Base-by-base conservation (phyloP, 2,797 vertebrate genomes). In the Neosilurus hyrtlii region DNA sequence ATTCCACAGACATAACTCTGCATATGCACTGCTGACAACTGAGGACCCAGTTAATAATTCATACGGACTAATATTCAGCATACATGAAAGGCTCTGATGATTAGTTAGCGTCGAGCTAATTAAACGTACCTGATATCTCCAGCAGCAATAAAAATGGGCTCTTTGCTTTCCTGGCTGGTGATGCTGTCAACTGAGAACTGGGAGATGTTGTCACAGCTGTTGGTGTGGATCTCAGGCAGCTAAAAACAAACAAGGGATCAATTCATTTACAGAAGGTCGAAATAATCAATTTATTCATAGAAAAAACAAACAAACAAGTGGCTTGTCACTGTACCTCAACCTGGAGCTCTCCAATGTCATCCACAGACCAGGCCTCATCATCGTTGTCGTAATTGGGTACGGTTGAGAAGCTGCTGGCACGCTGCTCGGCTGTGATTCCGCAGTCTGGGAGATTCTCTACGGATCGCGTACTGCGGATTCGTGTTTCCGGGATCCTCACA, bases 131-230 rank as follows among this genome's bases (percentile, higher is more conserved):
- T 95, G 93, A 99, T 99, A 86, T 99, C 97, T 0, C 97, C 97
- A 0, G 97, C 97, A 0, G 97, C 97, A 20, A 99, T 98, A 93
- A 97, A 99, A 15, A 98, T 95, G 0, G 97, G 97, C 88, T 99
- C 97, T 35, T 97, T 95, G 94, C 96, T 98, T 91, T 99, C 97
- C 91, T 98, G 96, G 86, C 97, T 99, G 83, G 96, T 98, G 94
- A 99, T 98, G 89, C 97, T 98, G 93, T 99, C 97, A 89, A 99
- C 97, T 0, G 97, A 99, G 86, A 99, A 99, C 94, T 99, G 97
- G 62, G 97, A 98, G 92, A 99, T 98, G 94, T 99, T 99, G 89
- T 99, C 97, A 52, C 97, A 97, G 93, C 97, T 99, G 94, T 95
- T 98, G 89, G 97, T 95, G 91, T 98, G 97, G 0, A 96, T 85